Evolutionary conservation across 2,113 vertebrate genomes (phyloP), one percentile per base, ranked within the genome.

Genomic region (Xiphophorus maculatus): DNA sequence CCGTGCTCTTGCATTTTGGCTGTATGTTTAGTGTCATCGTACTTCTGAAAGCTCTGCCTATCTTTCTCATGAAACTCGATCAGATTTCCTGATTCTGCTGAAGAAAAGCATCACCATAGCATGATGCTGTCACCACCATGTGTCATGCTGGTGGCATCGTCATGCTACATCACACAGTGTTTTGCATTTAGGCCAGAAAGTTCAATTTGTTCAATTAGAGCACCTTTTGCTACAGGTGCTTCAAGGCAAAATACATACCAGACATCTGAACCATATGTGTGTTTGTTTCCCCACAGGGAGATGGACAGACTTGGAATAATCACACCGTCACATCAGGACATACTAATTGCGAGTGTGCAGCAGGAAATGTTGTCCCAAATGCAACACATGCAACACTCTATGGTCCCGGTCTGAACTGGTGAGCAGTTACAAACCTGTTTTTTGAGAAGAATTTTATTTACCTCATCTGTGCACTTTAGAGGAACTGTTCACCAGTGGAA

Each of bases 391-490:
- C 97, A 98, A 28, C 97, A 97, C 94, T 96, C 97, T 79, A 99
- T 98, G 98, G 97, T 99, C 91, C 98, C 98, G 0, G 97, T 99
- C 91, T 99, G 96, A 99, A 92, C 91, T 86, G 88, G 87, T 29
- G 37, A 74, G 74, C 3, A 66, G 87, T 91, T 92, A 92, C 92
- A 95, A 95, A 94, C 94, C 88, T 94, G 68, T 83, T 79, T 37
- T 37, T 76, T 65, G 19, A 79, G 82, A 90, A 86, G 72, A 88
- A 77, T 85, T 96, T 96, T 94, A 96, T 97, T 97, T 98, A 99
- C 98, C 97, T 99, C 97, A 98, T 98, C 95, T 96, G 97, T 97
- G 98, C 98, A 99, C 98, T 99, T 99, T 98, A 99, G 97, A 96
- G 95, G 94, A 86, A 90, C 85, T 74, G 78, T 90, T 85, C 74